A percentile compares a stretch with the other conserved stretches of the same genome.
These are phyloP conservation scores for Helostoma temminkii DNA, from an alignment of 2,797 vertebrate genomes.

Conservation along the genomic window DNA sequence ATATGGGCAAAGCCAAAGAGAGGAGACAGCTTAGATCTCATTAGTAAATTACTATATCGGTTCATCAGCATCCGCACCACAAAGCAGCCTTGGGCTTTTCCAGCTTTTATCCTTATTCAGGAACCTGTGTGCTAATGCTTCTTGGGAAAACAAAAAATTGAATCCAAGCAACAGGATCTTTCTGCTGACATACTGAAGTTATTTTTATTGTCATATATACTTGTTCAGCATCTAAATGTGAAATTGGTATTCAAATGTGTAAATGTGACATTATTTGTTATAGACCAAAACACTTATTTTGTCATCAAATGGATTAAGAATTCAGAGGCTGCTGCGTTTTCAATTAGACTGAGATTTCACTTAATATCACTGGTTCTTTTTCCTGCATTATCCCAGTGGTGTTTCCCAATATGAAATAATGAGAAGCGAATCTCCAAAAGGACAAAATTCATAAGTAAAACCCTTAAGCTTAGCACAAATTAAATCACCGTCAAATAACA, in stretches of 20 bases:
- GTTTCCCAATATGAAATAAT: constrained; percentile 42
- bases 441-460: constrained; percentile 33
- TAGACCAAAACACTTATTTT: constrained; percentile 18
- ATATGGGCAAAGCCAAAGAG: constrained; percentile 61
- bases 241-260: too few relatives aligned
- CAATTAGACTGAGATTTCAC: constrained; percentile 44
- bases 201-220: too few relatives aligned
- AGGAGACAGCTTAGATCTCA: constrained; percentile 66
- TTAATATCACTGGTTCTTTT: constrained; percentile 29
- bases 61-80: constrained; percentile 71
- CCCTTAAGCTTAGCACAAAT: constrained; percentile 30
- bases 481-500: constrained; percentile 33
- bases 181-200: constrained; percentile 29
- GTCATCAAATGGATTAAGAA: constrained; percentile 37
- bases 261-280: constrained; percentile 17
- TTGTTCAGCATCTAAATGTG: background rate
- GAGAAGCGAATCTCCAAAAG: constrained; percentile 18
- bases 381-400: constrained; percentile 25
- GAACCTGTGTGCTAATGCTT: constrained; percentile 49
- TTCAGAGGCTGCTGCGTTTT: constrained; percentile 29
- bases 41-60: constrained; percentile 71
- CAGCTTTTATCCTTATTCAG: constrained; percentile 58
- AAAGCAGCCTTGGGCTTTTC: constrained; percentile 53
- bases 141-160: constrained; percentile 10
- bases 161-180: constrained; percentile 55